Base-by-base conservation (phyloP, 2,797 vertebrate species). In the Acanthiza pusilla region DNA sequence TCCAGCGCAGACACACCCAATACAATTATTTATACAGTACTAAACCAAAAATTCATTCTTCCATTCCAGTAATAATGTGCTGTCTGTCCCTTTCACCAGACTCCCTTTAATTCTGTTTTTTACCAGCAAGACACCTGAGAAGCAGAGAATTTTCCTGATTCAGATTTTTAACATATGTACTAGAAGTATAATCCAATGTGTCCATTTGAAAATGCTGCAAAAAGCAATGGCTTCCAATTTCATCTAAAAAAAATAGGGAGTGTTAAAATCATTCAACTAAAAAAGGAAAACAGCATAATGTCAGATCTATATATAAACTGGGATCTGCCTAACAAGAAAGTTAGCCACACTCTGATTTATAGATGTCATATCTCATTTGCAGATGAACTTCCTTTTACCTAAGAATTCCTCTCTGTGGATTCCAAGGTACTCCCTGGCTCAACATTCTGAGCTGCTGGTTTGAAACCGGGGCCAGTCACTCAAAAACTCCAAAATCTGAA, bases 181-280 rank as follows among this genome's bases (percentile, higher is more conserved):
- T 87, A 50, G 34, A 77, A 73, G 27, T 27, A 67, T 32, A 86
- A 88, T 63, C 17, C 42, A 80, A 43, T 16, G 17, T 38, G 50
- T 73, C 55, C 57, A 60, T n/a, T 77, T 85, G 36, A 79, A 84
- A 95, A 92, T 40, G 30, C 42, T 91, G 25, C 48, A 88, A 84
- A 93, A 96, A 88, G 57, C 48, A 91, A 81, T 25, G 51, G 40
- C 19, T 91, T 94, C 48, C 62, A 79, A 66, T 88, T 88, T 89
- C n/a, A 79, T 53, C 5, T 32, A 36, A 84, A 72, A 75, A 62
- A 88, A 57, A 7, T 2, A 25, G 3, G 27, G 23, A 89, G 32
- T 16, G 14, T 42, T 93, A 55, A 83, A 91, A 48, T 67, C 23
- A 90, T 66, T 78, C 48, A 88, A 29, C 32, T 81, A 88, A 38